Evolutionary conservation across 2,888 invertebrate genomes (phyloP).

Genomic region (Mamestra brassicae): DNA sequence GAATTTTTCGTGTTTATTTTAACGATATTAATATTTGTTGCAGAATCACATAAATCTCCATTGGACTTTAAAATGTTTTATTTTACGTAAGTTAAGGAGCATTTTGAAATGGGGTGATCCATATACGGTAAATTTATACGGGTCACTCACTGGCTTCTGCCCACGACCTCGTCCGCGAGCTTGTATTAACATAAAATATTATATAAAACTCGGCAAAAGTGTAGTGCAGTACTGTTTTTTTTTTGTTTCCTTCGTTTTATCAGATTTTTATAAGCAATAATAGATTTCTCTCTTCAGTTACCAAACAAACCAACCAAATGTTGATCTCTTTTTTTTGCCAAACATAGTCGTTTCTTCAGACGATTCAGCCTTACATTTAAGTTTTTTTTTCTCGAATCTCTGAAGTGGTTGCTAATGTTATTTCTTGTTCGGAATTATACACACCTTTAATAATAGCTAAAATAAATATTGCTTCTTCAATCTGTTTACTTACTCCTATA

Average conservation of each 20-base stretch:
- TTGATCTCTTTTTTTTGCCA: not conserved
- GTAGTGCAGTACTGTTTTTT: too few species aligned
- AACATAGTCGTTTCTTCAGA: not conserved
- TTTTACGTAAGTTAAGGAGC: too few species aligned
- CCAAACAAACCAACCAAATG: not conserved
- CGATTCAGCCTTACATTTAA: not conserved
- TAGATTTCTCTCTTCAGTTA: not conserved
- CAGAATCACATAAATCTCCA: not conserved
- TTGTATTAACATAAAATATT: too few species aligned
- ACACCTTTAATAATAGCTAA: not conserved
- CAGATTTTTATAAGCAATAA: not conserved
- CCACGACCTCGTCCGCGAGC: too few species aligned
- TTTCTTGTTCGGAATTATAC: conserved; percentile 1
- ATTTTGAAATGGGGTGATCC: too few species aligned
- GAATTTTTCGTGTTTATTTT: not conserved
- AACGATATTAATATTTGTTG: not conserved
- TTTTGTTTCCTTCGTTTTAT: not conserved
- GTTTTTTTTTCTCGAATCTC: not conserved
- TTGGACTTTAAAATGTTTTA: not conserved
- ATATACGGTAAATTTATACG: too few species aligned
- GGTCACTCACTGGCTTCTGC: too few species aligned
- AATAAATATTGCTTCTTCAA: conserved; percentile 28
- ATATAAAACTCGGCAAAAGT: too few species aligned
- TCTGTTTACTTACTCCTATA: not conserved
- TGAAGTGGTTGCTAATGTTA: conserved; percentile 18